Conservation (phyloP, 2,797 vertebrate genomes). For the Eulemur rubriventer region DNA sequence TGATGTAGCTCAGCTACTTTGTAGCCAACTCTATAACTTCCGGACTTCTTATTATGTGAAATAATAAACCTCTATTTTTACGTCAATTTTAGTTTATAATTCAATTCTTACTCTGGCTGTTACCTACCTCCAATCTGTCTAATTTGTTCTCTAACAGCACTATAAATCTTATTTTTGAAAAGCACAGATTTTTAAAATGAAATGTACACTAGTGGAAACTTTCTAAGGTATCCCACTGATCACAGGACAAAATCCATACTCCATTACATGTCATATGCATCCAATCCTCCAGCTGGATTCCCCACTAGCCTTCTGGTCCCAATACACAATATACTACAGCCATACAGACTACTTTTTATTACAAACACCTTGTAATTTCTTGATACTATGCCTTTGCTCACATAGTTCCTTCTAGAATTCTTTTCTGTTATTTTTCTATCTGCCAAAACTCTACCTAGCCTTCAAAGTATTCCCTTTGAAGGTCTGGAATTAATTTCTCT, state of each 20-base stretch:
- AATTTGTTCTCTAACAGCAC: neutral
- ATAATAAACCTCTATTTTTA: neutral
- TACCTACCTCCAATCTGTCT: neutral
- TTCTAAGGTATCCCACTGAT: neutral
- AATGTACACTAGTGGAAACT: neutral
- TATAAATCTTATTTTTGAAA: constrained; percentile 13
- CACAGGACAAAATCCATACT: constrained; percentile 13
- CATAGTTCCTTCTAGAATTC: neutral
- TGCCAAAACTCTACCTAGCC: neutral
- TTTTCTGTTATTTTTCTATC: constrained; percentile 5
- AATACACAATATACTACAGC: neutral
- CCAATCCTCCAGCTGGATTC: neutral
- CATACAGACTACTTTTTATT: neutral
- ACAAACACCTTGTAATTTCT: neutral
- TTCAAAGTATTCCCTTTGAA: neutral
- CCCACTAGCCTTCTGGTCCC: neutral
- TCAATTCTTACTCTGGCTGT: neutral
- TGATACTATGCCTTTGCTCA: neutral
- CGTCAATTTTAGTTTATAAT: constrained; percentile 5
- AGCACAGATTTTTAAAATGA: neutral
- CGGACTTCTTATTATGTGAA: constrained; percentile 13
- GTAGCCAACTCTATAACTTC: constrained; percentile 24
- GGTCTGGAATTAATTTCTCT: constrained; percentile 11
- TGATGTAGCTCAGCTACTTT: neutral
- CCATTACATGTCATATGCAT: neutral